A percentile compares a stretch with the other conserved stretches of the same genome.
phyloP scores from a whole-genome alignment of 2,113 vertebrate species.

The Capreolus pygargus region DNA sequence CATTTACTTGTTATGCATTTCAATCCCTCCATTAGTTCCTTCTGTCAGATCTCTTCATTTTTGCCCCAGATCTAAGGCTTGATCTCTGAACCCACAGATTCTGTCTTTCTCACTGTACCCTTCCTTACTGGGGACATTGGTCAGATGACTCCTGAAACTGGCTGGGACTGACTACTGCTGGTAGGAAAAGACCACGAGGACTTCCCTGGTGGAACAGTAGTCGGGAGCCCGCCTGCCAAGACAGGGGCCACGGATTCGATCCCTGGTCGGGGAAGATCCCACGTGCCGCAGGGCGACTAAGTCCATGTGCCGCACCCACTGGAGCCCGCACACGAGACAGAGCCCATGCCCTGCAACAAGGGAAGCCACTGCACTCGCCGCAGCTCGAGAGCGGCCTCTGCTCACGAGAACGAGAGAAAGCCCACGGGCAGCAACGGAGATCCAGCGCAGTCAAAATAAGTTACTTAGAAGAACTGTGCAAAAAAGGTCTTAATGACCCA shows the following conservation, averaged over 20 bases:
- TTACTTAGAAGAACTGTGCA: not conserved
- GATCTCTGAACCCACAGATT: constrained; percentile 8
- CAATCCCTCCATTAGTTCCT: constrained; percentile 18
- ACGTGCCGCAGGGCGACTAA: fast-evolving
- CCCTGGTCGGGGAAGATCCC: not conserved
- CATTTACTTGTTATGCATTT: constrained; percentile 14
- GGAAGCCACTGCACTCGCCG: fast-evolving
- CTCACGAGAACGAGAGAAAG: not conserved
- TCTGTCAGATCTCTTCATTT: constrained; percentile 27
- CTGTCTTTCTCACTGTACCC: not conserved
- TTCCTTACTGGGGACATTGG: not conserved
- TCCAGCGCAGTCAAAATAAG: fast-evolving
- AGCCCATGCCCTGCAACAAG: not conserved
- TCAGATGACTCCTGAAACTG: not conserved
- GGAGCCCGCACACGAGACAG: not conserved
- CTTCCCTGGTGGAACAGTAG: not conserved
- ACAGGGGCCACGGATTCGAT: not conserved
- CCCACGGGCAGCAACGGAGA: fast-evolving
- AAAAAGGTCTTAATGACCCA: not conserved
- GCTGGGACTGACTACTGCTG: not conserved
- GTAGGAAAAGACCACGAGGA: not conserved
- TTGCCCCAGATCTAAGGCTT: not conserved
- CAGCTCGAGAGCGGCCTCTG: not conserved
- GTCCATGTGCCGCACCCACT: fast-evolving
- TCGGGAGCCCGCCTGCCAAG: not conserved